These are phyloP conservation scores for Leptocoma aspasia DNA, from an alignment of 2,113 vertebrate species.

Conservation along the genomic window DNA sequence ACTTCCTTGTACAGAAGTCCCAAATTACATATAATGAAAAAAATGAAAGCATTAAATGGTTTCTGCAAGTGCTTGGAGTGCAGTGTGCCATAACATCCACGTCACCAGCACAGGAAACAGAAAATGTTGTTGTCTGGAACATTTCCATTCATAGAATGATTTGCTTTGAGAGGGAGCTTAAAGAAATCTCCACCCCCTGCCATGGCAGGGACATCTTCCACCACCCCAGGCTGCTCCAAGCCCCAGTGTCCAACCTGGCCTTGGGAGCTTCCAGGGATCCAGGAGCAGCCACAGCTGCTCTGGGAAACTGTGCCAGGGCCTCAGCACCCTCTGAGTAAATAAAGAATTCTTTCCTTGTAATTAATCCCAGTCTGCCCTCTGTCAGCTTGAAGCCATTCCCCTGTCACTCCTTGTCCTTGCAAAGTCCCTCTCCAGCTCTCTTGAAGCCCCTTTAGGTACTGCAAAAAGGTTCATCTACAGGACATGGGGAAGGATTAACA, in stretches of 20 bases:
- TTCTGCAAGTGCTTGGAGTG: constrained; percentile 14
- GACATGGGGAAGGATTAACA: neutral
- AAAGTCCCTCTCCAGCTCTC: neutral
- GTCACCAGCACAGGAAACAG: constrained; percentile 19
- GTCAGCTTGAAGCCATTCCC: neutral
- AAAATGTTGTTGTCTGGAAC: neutral
- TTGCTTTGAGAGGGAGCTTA: neutral
- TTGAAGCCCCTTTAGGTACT: neutral
- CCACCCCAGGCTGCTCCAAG: neutral
- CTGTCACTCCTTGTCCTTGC: neutral
- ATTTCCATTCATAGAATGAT: neutral
- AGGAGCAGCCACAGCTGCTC: neutral
- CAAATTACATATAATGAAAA: constrained; percentile 53
- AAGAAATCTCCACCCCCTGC: neutral
- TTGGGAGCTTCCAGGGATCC: neutral
- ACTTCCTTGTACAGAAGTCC: neutral
- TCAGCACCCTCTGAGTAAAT: accelerated
- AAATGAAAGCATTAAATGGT: constrained; percentile 32
- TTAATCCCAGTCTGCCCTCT: neutral
- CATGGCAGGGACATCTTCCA: neutral
- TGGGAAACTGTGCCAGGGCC: neutral
- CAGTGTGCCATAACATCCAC: neutral
- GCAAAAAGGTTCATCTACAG: neutral
- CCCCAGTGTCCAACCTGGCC: neutral
- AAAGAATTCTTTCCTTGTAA: neutral